A percentile compares a stretch with the other conserved stretches of the same genome.
phyloP scores from a whole-genome alignment of 2,888 invertebrate genomes.

The Liodrosophila aerea region DNA sequence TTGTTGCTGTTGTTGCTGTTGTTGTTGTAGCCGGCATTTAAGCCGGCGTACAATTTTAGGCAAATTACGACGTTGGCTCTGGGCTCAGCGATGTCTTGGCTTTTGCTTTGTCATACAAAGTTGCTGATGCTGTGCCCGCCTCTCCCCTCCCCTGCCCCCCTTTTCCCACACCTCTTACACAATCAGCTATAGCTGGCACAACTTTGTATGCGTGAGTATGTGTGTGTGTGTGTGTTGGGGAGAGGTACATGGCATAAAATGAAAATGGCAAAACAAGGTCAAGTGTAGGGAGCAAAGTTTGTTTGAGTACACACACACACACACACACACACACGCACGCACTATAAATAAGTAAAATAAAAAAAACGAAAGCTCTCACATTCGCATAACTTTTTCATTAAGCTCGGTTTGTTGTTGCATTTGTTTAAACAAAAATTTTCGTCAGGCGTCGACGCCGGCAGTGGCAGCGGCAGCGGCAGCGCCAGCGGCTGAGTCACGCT shows the following conservation, averaged over 20 bases:
- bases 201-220: constrained; percentile 15
- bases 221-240: constrained; percentile 16
- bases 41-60: constrained; percentile 56
- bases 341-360: constrained; percentile 14
- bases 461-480: background rate
- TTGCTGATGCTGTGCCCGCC: constrained; percentile 34
- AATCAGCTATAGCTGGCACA: constrained; percentile 34
- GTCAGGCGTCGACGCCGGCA: constrained; percentile 19
- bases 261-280: constrained; percentile 76
- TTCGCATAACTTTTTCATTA: constrained; percentile 61
- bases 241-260: constrained; percentile 57
- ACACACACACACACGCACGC: constrained; percentile 7
- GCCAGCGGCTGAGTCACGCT: constrained; percentile 59
- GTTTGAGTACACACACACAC: constrained; percentile 63
- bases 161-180: too few relatives aligned
- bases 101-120: constrained; percentile 56
- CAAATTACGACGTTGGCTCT: constrained; percentile 59
- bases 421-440: constrained; percentile 58
- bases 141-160: background rate
- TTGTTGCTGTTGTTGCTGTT: constrained; percentile 12
- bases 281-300: constrained; percentile 77
- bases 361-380: constrained; percentile 10
- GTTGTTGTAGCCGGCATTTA: constrained; percentile 55
- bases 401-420: constrained; percentile 34
- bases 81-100: constrained; percentile 50